Conservation (phyloP, 1,140 invertebrate genomes). For the Ruditapes philippinarum region DNA sequence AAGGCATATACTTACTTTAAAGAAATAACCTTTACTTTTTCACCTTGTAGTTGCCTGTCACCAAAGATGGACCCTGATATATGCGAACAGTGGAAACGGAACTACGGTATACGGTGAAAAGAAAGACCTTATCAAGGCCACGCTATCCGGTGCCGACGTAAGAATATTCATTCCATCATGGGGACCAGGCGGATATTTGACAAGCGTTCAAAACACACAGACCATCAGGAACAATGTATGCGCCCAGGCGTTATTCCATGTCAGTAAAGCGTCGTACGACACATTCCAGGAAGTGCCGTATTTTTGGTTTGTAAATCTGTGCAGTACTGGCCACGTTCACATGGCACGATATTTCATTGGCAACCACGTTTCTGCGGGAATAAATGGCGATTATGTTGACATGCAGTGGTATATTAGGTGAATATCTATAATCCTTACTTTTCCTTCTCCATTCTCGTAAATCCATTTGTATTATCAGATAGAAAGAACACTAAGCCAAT, state of each 20-base stretch:
- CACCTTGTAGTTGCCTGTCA: constrained; percentile 41
- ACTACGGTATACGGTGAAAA: constrained; percentile 49
- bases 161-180: constrained; percentile 60
- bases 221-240: constrained; percentile 59
- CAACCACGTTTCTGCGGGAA: constrained; percentile 49
- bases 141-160: constrained; percentile 41
- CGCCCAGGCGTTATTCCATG: constrained; percentile 56
- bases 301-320: constrained; percentile 62
- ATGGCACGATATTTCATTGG: constrained; percentile 63
- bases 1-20: too few species aligned
- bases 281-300: constrained; percentile 56
- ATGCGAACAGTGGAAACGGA: constrained; percentile 53
- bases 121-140: constrained; percentile 43
- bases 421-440: too few species aligned
- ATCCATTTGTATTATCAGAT: too few species aligned
- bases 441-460: too few species aligned
- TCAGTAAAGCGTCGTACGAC: constrained; percentile 55
- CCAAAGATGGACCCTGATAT: constrained; percentile 49
- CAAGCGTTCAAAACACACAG: constrained; percentile 66
- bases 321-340: constrained; percentile 57
- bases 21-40: too few species aligned
- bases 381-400: constrained; percentile 56
- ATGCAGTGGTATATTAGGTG: constrained; percentile 67
- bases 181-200: constrained; percentile 60
- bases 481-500: too few species aligned